Conservation (phyloP, 2,113 vertebrate genomes). For the Coracopsis vasa region DNA sequence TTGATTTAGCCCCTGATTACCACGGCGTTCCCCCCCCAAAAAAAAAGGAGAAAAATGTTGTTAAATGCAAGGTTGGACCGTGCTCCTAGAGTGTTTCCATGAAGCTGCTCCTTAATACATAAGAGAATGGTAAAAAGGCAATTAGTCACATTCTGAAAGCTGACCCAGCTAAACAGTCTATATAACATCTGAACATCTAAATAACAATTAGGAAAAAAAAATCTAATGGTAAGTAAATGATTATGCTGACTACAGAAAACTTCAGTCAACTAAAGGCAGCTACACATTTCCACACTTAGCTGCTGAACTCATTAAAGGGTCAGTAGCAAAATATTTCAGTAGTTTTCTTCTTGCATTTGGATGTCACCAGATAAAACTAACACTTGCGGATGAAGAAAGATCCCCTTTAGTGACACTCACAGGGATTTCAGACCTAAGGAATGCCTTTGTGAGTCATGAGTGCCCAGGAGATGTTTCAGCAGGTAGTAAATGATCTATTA, state of each 20-base stretch:
- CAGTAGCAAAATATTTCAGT: not conserved
- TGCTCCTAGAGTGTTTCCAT: not conserved
- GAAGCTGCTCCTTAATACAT: not conserved
- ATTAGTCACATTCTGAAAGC: not conserved
- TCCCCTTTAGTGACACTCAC: not conserved
- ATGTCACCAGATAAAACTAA: not conserved
- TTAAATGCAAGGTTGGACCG: not conserved
- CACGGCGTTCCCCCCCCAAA: not conserved
- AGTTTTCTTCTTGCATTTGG: not conserved
- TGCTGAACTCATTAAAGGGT: not conserved
- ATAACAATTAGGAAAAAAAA: not conserved
- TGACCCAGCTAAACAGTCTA: not conserved
- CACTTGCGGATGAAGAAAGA: not conserved
- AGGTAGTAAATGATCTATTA: not conserved
- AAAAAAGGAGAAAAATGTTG: not conserved
- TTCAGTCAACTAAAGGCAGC: not conserved
- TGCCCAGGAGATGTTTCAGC: not conserved
- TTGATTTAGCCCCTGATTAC: not conserved
- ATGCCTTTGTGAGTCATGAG: not conserved
- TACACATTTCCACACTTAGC: not conserved
- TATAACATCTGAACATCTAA: not conserved
- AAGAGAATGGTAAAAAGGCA: not conserved
- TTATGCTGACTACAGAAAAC: not conserved
- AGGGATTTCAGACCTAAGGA: not conserved
- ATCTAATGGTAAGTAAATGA: not conserved